These are phyloP conservation scores for Operophtera brumata DNA, from an alignment of 2,888 invertebrate species.

Conservation along the genomic window DNA sequence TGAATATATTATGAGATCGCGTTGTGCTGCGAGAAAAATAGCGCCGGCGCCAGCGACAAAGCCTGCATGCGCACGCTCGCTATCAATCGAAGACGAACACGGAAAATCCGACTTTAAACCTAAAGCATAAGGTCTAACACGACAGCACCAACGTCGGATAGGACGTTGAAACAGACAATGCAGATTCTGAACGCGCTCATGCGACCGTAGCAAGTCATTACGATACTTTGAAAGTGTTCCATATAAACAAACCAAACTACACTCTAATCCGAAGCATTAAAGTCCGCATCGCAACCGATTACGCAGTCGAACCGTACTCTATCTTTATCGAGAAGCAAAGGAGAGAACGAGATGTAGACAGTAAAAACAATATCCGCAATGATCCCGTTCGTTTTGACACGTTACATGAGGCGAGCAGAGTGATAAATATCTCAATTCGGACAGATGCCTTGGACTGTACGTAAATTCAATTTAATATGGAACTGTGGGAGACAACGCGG, in stretches of 20 bases:
- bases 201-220: slow-evolving; percentile 78
- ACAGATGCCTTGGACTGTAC: slow-evolving; percentile 54
- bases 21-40: slow-evolving; percentile 72
- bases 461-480: slow-evolving; percentile 52
- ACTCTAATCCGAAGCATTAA: slow-evolving; percentile 60
- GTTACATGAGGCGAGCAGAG: slow-evolving; percentile 61
- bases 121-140: slow-evolving; percentile 40
- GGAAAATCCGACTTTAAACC: slow-evolving; percentile 44
- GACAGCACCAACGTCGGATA: slow-evolving; percentile 37
- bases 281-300: slow-evolving; percentile 52
- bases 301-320: slow-evolving; percentile 37
- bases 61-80: slow-evolving; percentile 56
- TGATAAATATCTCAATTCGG: slow-evolving; percentile 69
- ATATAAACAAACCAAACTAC: slow-evolving; percentile 58
- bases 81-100: slow-evolving; percentile 38
- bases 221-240: slow-evolving; percentile 69
- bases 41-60: slow-evolving; percentile 70
- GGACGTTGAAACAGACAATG: slow-evolving; percentile 47
- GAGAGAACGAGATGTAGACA: slow-evolving; percentile 49
- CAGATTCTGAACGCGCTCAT: slow-evolving; percentile 72
- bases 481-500: slow-evolving; percentile 55
- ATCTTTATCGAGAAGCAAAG: slow-evolving; percentile 51
- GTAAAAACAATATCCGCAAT: slow-evolving; percentile 67
- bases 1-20: slow-evolving; percentile 75
- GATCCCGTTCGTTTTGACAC: slow-evolving; percentile 71